Conservation (phyloP, 1,140 invertebrate species). For the Scaptomyza montana region DNA sequence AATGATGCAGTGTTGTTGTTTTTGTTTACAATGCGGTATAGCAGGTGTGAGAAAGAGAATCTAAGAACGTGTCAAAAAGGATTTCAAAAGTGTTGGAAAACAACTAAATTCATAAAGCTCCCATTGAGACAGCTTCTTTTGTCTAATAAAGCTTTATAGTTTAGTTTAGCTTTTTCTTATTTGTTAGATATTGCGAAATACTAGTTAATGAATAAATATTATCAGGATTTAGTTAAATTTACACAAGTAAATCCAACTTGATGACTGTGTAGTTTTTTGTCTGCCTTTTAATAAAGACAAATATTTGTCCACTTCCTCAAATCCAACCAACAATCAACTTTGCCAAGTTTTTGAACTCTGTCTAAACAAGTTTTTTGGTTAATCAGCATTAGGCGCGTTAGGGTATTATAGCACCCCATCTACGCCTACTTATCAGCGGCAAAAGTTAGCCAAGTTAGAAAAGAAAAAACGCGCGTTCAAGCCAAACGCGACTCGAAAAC, state of each 20-base stretch:
- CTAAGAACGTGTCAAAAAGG: no score
- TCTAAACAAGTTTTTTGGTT: conserved; percentile 48
- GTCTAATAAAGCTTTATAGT: no score
- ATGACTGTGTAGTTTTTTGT: conserved; percentile 27
- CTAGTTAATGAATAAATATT: conserved; percentile 9
- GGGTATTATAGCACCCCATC: conserved; percentile 32
- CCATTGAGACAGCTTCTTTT: no score
- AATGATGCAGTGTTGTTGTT: no score
- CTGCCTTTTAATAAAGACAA: conserved; percentile 49
- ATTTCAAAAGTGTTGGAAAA: no score
- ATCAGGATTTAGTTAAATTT: conserved; percentile 53
- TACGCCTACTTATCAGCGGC: conserved; percentile 48
- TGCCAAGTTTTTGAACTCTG: conserved; percentile 36
- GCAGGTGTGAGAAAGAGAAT: conserved; percentile 68
- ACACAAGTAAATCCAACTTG: conserved; percentile 52
- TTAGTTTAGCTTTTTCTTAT: conserved; percentile 10
- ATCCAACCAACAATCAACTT: conserved; percentile 32
- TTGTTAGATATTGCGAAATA: conserved; percentile 56
- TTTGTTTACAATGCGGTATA: no score
- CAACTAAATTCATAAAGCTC: no score
- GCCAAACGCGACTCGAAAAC: no score
- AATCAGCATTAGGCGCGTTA: conserved; percentile 32
- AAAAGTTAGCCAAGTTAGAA: conserved; percentile 34
- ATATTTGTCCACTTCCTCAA: conserved; percentile 72
- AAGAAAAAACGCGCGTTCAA: no score